Evolutionary conservation across 2,888 invertebrate species (phyloP), one percentile per base, ranked within the genome.

Genomic region (Drosophila helvetica): DNA sequence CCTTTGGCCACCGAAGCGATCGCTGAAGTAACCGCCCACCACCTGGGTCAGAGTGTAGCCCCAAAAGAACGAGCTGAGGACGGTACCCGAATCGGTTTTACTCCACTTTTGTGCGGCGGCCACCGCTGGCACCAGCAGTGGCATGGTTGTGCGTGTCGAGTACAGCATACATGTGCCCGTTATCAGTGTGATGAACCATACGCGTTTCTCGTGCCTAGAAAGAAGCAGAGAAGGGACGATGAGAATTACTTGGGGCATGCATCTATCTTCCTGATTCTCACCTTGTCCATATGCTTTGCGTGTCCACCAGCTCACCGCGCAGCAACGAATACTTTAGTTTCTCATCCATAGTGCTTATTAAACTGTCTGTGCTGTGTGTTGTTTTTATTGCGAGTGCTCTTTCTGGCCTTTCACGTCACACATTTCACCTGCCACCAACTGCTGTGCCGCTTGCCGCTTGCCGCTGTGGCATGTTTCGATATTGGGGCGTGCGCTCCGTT

Each of bases 41-140:
- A 93, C 92, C 89, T 94, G 94, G 0, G 95, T 95, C 71, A 95
- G 89, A 0, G 94, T 94, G 84, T 96, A 95, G 53, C 95, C 95
- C 95, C 95, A 96, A 89, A 95, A 96, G 88, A 95, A 95, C 25
- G 95, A 94, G 22, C 95, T 95, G 27, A 95, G 90, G 54, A 95
- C 94, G 1, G 94, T 94, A n/a, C 95, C 95, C 3, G 94, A 93
- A 78, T 95, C 94, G 19, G 94, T 94, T 92, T 95, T 95, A 80
- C 93, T 94, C 95, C 95, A 95, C 62, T 93, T 93, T 84, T 94
- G 93, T 79, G 95, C 94, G 57, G 93, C 92, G 46, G 94, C 93
- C 56, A 95, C 93, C 0, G 94, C 92, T 17, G 94, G 94, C 66
- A 94, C 93, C 68, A 94, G 92, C 53, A 95, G 91, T 12, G 95